Conservation (phyloP, 2,113 vertebrate genomes). For the Oryzias celebensis region DNA sequence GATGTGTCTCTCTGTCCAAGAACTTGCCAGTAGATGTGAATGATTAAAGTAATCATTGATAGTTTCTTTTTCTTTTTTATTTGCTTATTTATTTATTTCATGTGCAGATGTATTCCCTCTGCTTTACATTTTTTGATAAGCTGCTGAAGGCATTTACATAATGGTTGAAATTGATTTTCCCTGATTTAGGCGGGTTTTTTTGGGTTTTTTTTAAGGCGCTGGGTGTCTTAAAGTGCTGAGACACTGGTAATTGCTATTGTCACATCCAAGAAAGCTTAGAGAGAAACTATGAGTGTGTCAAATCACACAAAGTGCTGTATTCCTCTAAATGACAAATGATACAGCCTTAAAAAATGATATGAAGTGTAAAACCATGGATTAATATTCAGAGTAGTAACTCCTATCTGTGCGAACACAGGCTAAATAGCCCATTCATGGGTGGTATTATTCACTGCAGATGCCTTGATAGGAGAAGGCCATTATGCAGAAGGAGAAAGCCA, state of each 20-base stretch:
- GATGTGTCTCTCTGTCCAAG: no score
- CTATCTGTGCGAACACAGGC: conserved; percentile 71
- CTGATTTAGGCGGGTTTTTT: conserved; percentile 30
- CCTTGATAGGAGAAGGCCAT: conserved; percentile 79
- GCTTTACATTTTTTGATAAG: conserved; percentile 9
- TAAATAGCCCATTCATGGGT: conserved; percentile 80
- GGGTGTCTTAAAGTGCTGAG: conserved; percentile 30
- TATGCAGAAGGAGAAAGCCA: conserved; percentile 76
- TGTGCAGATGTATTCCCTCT: not conserved
- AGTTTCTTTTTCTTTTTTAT: not conserved
- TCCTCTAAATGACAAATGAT: conserved; percentile 56
- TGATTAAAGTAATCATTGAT: not conserved
- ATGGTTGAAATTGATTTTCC: conserved; percentile 26
- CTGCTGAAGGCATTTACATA: not conserved
- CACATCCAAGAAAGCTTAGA: conserved; percentile 50
- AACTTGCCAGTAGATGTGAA: no score
- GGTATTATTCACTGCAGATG: conserved; percentile 82
- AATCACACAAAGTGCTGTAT: conserved; percentile 65
- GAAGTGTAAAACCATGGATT: conserved; percentile 72
- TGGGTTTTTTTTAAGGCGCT: conserved; percentile 38
- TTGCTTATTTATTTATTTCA: not conserved
- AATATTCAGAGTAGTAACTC: conserved; percentile 76
- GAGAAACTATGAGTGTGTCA: conserved; percentile 47
- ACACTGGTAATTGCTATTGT: conserved; percentile 54
- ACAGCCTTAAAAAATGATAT: conserved; percentile 57